Conservation (phyloP, 1,140 invertebrate genomes). For the Leptestheria dahalacensis region DNA sequence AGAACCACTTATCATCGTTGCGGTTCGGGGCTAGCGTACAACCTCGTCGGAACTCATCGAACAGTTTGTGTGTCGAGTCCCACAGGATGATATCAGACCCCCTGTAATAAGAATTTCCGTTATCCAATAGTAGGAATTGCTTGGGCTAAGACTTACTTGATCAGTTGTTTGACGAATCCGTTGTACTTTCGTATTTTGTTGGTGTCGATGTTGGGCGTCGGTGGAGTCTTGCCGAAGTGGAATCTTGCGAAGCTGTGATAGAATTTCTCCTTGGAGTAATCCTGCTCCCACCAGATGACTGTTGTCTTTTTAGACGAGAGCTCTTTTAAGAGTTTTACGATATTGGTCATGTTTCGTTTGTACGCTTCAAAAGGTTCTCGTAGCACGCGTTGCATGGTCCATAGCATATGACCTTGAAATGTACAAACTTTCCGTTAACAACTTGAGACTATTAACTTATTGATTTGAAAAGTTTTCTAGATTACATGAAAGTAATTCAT, state of each 20-base stretch:
- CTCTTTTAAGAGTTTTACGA: background rate
- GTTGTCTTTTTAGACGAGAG: background rate
- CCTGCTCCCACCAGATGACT: background rate
- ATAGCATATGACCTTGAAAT: background rate
- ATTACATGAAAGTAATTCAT: no score
- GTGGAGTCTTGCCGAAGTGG: background rate
- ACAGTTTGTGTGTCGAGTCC: background rate
- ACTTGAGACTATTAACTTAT: background rate
- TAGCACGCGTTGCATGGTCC: background rate
- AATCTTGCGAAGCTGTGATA: background rate
- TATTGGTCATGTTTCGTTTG: background rate
- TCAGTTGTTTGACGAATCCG: background rate
- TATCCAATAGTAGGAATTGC: background rate
- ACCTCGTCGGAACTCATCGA: background rate
- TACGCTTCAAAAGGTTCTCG: background rate
- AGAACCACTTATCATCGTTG: background rate
- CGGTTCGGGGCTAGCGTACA: background rate
- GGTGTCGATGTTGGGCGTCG: background rate
- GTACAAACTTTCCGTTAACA: background rate
- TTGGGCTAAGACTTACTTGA: background rate
- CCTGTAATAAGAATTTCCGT: background rate
- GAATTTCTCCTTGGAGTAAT: background rate
- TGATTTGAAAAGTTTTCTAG: no score
- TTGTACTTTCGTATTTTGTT: background rate
- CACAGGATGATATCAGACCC: background rate